A percentile compares a stretch with the other conserved stretches of the same genome.
Evolutionary conservation across 2,113 vertebrate genomes (phyloP).

Genomic region (Chlorodrepanis virens): DNA sequence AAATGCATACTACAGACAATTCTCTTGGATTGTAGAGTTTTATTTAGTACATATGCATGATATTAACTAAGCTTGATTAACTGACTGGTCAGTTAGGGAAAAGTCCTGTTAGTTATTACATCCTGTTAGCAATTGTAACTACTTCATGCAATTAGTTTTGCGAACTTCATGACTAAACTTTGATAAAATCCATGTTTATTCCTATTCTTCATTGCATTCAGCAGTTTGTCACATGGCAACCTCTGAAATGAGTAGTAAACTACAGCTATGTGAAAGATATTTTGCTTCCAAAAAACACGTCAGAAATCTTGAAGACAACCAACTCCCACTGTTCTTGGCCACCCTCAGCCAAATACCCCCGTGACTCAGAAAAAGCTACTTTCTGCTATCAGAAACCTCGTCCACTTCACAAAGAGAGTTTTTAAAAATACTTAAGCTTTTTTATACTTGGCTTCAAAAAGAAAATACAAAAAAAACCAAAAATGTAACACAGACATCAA

Average conservation of each 20-base stretch:
- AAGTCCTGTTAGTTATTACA: background rate
- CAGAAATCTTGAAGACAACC: background rate
- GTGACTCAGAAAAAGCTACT: background rate
- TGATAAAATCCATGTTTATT: background rate
- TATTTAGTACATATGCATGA: background rate
- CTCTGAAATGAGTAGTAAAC: background rate
- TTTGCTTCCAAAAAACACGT: background rate
- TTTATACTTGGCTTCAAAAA: background rate
- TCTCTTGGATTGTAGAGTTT: background rate
- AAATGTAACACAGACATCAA: background rate
- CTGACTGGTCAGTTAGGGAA: background rate
- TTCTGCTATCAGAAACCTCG: background rate
- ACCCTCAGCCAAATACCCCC: background rate
- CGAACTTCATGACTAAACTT: background rate
- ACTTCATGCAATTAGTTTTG: background rate
- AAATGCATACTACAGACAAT: background rate
- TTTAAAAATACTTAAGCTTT: background rate
- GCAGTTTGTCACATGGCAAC: background rate
- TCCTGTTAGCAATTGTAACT: background rate
- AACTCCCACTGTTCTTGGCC: background rate
- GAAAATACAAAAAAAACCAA: background rate
- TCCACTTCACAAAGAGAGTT: background rate
- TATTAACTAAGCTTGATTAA: background rate
- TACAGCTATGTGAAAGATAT: background rate
- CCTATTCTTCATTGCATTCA: background rate